Conservation (phyloP, 1,140 invertebrate species). For the Camponotus floridanus region DNA sequence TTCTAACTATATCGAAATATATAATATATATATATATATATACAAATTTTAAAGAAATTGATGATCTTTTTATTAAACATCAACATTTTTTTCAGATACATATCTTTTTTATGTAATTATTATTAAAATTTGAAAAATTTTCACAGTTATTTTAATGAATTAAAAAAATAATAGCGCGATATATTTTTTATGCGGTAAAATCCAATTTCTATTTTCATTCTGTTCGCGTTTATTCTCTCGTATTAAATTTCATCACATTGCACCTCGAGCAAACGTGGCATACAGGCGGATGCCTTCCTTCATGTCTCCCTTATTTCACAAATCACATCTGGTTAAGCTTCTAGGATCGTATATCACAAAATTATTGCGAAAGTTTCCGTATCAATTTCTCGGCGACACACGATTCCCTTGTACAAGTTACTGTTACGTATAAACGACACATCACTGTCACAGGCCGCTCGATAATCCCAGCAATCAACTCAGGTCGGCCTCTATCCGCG, state of each 20-base stretch:
- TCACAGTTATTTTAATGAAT: neutral
- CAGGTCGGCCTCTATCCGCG: neutral
- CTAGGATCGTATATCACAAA: constrained; percentile 52
- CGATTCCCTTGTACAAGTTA: constrained; percentile 42
- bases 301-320: constrained; percentile 38
- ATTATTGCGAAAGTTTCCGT: constrained; percentile 54
- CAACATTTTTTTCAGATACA: too few species aligned
- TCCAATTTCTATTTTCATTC: neutral
- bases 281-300: constrained; percentile 13
- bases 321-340: constrained; percentile 52
- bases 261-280: neutral
- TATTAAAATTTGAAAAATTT: too few species aligned
- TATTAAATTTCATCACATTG: constrained; percentile 28
- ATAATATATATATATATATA: too few species aligned
- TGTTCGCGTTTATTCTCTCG: neutral
- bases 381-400: constrained; percentile 59
- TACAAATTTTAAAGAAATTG: too few species aligned
- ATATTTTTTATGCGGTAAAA: neutral
- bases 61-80: too few species aligned
- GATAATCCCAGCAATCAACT: constrained; percentile 63
- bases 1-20: too few species aligned
- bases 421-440: constrained; percentile 51
- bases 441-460: constrained; percentile 45
- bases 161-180: neutral
- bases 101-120: too few species aligned